These are phyloP conservation scores for Venturia canescens DNA, from an alignment of 1,140 invertebrate species.

Conservation along the genomic window DNA sequence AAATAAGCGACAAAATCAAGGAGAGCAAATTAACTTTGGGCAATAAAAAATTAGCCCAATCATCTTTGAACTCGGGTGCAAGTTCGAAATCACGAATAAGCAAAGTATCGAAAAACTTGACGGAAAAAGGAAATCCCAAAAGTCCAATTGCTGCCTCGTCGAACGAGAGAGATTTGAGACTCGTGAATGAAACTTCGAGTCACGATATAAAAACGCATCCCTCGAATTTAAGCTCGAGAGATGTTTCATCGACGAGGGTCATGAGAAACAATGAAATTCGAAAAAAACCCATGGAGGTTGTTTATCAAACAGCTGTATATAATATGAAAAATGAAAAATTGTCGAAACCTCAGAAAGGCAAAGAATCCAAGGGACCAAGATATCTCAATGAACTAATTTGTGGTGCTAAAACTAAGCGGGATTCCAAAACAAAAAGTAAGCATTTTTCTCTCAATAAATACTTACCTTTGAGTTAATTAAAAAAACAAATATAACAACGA, in stretches of 20 bases:
- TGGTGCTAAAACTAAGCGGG: constrained; percentile 62
- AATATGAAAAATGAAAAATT: constrained; percentile 71
- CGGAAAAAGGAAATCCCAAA: not conserved
- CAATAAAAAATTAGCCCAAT: not conserved
- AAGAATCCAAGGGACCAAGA: constrained; percentile 58
- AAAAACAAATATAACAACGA: not conserved
- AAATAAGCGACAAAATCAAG: not conserved
- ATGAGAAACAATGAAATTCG: constrained; percentile 45
- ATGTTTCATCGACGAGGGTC: not conserved
- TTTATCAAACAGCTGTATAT: constrained; percentile 68
- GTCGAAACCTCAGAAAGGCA: constrained; percentile 58
- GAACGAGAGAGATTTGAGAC: not conserved
- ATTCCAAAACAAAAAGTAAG: constrained; percentile 60
- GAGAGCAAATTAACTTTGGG: not conserved
- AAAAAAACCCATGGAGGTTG: constrained; percentile 67
- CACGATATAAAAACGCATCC: not conserved
- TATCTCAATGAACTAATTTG: constrained; percentile 68
- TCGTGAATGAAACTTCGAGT: not conserved
- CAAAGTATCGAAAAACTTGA: not conserved
- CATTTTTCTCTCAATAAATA: not conserved
- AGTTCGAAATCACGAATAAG: not conserved
- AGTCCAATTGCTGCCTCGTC: not conserved
- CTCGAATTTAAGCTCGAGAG: not conserved
- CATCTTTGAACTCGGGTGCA: not conserved
- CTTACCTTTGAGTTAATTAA: not conserved